Evolutionary conservation across 2,113 vertebrate species (phyloP).

Genomic region (Atrichornis clamosus): DNA sequence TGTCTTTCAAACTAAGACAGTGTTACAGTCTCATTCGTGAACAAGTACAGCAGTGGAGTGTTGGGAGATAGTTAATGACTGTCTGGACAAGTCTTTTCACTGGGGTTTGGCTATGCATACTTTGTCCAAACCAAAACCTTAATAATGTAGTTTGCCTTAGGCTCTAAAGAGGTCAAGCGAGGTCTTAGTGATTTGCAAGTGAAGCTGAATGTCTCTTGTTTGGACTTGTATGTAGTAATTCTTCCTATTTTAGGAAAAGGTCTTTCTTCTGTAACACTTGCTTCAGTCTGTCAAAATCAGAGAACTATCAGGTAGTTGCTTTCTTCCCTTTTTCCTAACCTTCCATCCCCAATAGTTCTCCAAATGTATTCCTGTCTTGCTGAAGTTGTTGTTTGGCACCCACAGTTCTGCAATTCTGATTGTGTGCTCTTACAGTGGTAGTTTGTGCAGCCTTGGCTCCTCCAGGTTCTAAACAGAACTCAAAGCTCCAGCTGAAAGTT

Average conservation of each 20-base stretch:
- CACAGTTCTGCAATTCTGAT: accelerated
- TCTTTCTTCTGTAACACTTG: neutral
- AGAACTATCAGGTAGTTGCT: neutral
- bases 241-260: neutral
- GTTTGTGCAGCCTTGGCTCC: neutral
- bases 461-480: neutral
- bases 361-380: neutral
- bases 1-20: too few species aligned
- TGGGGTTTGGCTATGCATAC: neutral
- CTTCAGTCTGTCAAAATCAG: neutral
- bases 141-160: neutral
- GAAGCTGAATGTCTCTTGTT: neutral
- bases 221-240: neutral
- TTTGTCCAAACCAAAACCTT: neutral
- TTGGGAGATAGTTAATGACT: neutral
- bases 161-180: neutral
- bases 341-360: neutral
- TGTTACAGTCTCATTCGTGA: neutral
- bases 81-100: neutral
- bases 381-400: accelerated
- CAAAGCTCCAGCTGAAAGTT: neutral
- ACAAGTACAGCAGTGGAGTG: neutral
- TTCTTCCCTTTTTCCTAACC: neutral
- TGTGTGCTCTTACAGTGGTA: neutral
- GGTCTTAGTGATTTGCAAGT: neutral